Percentiles rank a stretch among this genome's conserved stretches.
Evolutionary conservation across 2,888 invertebrate genomes (phyloP).

Genomic region (Alsophila aescularia): DNA sequence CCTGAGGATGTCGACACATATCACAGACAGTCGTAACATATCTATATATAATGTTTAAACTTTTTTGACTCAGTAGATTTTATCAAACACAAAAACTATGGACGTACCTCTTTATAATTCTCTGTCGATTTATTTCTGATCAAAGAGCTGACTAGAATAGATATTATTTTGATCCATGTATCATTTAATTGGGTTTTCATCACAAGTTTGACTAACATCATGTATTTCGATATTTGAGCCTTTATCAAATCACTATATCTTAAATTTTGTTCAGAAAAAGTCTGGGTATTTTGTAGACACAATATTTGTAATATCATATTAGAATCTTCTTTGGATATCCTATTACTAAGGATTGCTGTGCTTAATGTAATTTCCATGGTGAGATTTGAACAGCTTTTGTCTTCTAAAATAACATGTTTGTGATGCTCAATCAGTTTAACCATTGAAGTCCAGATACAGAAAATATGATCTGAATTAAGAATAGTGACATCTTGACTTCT

Average conservation of each 20-base stretch:
- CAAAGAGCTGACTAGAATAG: constrained; percentile 46
- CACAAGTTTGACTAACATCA: constrained; percentile 50
- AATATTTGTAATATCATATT: constrained; percentile 53
- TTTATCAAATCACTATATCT: constrained; percentile 46
- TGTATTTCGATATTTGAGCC: constrained; percentile 54
- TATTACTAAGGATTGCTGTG: constrained; percentile 46
- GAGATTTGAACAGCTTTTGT: constrained; percentile 40
- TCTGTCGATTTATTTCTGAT: constrained; percentile 49
- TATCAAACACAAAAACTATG: too few species aligned
- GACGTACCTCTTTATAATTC: constrained; percentile 51
- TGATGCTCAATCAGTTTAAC: constrained; percentile 51
- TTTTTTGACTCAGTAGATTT: too few species aligned
- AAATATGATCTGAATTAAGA: constrained; percentile 40
- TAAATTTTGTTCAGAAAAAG: constrained; percentile 48
- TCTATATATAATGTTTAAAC: too few species aligned
- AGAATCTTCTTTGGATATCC: constrained; percentile 45
- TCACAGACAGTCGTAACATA: too few species aligned
- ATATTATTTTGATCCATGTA: constrained; percentile 51
- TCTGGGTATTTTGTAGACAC: constrained; percentile 51
- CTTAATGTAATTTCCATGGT: constrained; percentile 56
- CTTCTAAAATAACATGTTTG: constrained; percentile 45
- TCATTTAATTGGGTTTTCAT: constrained; percentile 50
- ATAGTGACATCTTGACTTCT: constrained; percentile 27
- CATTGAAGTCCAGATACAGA: constrained; percentile 50
- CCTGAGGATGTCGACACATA: too few species aligned